Conservation (phyloP, 30 jellyfish, hydroid and myxozoan genomes). For the Pelagia noctiluca region DNA sequence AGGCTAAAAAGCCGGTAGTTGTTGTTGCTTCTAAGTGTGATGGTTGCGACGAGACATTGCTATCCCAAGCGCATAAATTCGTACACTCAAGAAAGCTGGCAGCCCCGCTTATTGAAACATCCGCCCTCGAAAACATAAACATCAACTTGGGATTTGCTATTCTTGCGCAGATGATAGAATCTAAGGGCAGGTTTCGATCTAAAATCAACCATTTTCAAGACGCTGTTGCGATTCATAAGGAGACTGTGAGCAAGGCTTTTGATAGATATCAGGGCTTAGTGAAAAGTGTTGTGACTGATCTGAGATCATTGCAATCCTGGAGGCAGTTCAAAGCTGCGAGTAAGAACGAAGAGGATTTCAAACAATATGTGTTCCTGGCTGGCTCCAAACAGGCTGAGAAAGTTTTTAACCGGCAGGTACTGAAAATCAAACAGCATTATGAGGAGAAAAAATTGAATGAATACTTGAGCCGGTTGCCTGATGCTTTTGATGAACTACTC, state of each 20-base stretch:
- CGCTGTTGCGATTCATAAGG: constrained; percentile 65
- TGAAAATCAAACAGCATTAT: constrained; percentile 87
- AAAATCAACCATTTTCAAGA: constrained; percentile 85
- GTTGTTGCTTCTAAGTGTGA: constrained; percentile 99
- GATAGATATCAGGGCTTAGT: constrained; percentile 83
- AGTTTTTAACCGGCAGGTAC: constrained; percentile 87
- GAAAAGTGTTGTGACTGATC: constrained; percentile 81
- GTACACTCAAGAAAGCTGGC: constrained; percentile 83
- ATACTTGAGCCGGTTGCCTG: constrained; percentile 85
- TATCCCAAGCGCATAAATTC: constrained; percentile 95
- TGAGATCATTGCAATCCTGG: constrained; percentile 85
- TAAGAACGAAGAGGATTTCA: constrained; percentile 51
- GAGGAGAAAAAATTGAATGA: constrained; percentile 91
- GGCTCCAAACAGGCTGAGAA: constrained; percentile 88
- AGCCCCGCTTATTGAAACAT: constrained; percentile 91
- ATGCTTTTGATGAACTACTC: constrained; percentile 94
- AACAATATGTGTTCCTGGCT: constrained; percentile 62
- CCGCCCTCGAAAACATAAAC: constrained; percentile 85
- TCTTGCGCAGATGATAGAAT: constrained; percentile 88
- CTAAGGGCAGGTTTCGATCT: constrained; percentile 79
- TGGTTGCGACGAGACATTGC: constrained; percentile 63
- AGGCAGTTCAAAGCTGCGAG: constrained; percentile 64
- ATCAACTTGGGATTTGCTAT: constrained; percentile 82
- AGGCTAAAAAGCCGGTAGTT: constrained; percentile 88
- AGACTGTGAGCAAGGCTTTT: constrained; percentile 46